Percentiles rank a stretch among this genome's conserved stretches.
phyloP scores from a whole-genome alignment of 2,113 vertebrate genomes.

The Seriola rivoliana region DNA sequence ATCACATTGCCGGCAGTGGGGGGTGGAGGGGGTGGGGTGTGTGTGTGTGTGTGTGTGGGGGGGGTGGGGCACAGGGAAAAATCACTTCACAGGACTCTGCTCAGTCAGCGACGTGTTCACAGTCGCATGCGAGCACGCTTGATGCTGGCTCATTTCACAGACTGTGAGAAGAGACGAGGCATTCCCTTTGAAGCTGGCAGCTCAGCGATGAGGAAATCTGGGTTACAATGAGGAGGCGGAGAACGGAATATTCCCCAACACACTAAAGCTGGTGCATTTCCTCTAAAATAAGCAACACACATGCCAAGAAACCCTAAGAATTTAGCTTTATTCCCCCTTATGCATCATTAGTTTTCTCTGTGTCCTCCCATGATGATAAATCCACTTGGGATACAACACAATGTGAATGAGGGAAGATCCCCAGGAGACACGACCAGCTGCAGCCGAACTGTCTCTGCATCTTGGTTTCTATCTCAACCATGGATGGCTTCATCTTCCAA shows the following conservation, averaged over 20 bases:
- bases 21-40: not conserved
- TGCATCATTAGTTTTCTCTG: not conserved
- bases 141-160: conserved; percentile 35
- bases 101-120: conserved; percentile 37
- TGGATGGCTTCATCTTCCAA: not conserved
- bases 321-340: not conserved
- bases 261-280: not conserved
- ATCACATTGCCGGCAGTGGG: not conserved
- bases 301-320: not conserved
- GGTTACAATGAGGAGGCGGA: conserved; percentile 49
- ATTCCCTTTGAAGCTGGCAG: conserved; percentile 74
- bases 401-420: not conserved
- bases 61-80: conserved; percentile 30
- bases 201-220: conserved; percentile 61
- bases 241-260: conserved; percentile 30
- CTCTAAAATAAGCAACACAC: not conserved
- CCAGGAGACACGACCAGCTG: not conserved
- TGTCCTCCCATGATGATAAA: not conserved
- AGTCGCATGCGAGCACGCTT: not conserved
- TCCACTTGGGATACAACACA: not conserved
- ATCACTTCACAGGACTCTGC: conserved; percentile 56
- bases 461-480: conserved; percentile 4
- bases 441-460: not conserved
- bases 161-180: conserved; percentile 49
- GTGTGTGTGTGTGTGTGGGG: not conserved